Base-by-base conservation (phyloP, 2,797 vertebrate genomes). In the Paguma larvata region DNA sequence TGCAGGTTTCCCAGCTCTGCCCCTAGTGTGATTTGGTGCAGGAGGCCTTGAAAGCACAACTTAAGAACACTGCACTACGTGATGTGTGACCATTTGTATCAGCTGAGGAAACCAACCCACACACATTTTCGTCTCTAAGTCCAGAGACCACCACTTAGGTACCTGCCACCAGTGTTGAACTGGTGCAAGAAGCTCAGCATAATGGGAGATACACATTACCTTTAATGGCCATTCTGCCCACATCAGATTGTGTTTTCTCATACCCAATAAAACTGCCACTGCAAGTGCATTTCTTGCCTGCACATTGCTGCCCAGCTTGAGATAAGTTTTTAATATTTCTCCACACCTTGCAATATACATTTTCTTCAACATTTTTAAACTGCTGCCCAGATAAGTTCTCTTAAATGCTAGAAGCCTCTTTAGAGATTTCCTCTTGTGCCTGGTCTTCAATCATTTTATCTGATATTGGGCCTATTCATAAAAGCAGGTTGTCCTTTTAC, bases 41-140 rank as follows among this genome's bases (percentile, higher is more conserved):
- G 32, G 13, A 51, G 10, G 30, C 34, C 23, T 10, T 65, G 82
- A 85, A 82, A 93, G 23, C 51, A 89, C 2, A 75, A 41, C 51
- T 68, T 80, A 78, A 92, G 68, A 91, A 85, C 63, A 89, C 25
- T 53, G 12, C 27, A 89, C 19, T 30, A 82, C 10, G 65, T 13
- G 9, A 82, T 73, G 8, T 63, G 34, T 83, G 38, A 12, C 30
- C 62, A 3, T 91, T 68, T 91, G 30, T 88, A 32, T 53, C 41
- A 41, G 12, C 16, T 83, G 27, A 92, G n/a, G 72, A 88, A 0
- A 82, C 0, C 25, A 3, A 27, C 72, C 23, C 41, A 73, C 72
- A 82, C 25, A 83, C 14, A 53, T 91, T 93, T 95, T 97, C 18
- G 6, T n/a, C 48, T 44, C 65, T 59, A 97, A 96, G 59, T 93